phyloP scores from a whole-genome alignment of 2,113 vertebrate species.

The Malaclemys terrapin region DNA sequence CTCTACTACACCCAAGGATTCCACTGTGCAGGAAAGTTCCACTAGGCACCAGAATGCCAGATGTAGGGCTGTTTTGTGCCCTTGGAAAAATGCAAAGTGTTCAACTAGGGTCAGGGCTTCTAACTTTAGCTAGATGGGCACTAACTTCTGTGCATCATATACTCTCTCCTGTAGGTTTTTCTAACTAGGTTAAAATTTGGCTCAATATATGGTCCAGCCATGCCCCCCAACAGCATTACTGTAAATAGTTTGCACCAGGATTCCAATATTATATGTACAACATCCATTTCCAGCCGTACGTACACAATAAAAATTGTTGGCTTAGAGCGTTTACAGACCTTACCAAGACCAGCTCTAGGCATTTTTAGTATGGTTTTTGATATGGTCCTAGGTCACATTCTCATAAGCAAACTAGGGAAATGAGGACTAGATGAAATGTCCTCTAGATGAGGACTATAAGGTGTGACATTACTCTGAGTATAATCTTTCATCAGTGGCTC shows the following conservation, averaged over 20 bases:
- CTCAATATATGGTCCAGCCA: background rate
- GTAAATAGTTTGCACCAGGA: background rate
- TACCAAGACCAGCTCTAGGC: background rate
- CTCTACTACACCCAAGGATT: background rate
- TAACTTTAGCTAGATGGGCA: background rate
- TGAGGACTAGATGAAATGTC: background rate
- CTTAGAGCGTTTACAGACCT: background rate
- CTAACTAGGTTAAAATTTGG: background rate
- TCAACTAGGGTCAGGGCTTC: background rate
- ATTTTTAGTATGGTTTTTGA: background rate
- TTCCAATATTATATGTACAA: background rate
- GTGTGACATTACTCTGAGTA: too few relatives aligned
- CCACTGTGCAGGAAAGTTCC: background rate
- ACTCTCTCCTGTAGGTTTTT: background rate
- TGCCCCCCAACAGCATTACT: background rate
- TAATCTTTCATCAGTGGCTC: background rate
- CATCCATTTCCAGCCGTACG: background rate
- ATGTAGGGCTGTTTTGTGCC: background rate
- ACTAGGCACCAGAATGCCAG: background rate
- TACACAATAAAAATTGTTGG: background rate
- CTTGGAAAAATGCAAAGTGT: background rate
- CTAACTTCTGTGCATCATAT: background rate
- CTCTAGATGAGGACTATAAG: background rate
- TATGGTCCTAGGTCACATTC: background rate
- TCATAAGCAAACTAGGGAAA: background rate